These are phyloP conservation scores for Drosophila koepferae DNA, from an alignment of 2,888 invertebrate genomes.

Conservation along the genomic window DNA sequence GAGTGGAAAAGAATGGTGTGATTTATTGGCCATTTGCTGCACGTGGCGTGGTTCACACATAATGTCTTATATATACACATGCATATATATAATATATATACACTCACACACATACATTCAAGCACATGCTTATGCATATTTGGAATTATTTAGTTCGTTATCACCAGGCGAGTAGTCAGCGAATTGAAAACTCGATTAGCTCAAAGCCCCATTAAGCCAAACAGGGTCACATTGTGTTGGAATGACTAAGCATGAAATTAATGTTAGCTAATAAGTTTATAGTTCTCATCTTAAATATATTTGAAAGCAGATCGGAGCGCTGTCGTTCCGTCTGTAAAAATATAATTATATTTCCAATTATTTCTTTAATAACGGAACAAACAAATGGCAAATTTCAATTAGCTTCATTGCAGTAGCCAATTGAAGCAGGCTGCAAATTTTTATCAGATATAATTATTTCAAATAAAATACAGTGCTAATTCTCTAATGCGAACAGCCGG, in stretches of 20 bases:
- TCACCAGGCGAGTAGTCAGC: slow-evolving; percentile 28
- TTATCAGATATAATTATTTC: neutral
- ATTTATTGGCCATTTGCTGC: slow-evolving; percentile 56
- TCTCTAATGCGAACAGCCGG: neutral
- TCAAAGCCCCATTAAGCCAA: neutral
- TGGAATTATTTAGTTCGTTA: slow-evolving; percentile 25
- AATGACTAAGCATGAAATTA: slow-evolving; percentile 7
- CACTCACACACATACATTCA: neutral
- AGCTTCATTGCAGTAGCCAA: neutral
- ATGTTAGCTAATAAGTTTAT: slow-evolving; percentile 6
- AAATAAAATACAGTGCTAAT: neutral
- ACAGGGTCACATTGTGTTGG: slow-evolving; percentile 13
- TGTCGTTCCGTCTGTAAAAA: neutral
- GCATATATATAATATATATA: slow-evolving; percentile 2
- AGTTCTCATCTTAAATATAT: neutral
- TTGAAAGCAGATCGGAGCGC: neutral
- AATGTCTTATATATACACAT: slow-evolving; percentile 30
- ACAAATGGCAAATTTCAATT: neutral
- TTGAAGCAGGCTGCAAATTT: neutral
- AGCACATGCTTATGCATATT: neutral
- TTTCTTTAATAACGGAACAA: neutral
- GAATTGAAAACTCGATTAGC: slow-evolving; percentile 41
- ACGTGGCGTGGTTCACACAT: slow-evolving; percentile 56
- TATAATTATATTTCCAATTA: neutral
- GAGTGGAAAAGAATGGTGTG: neutral